These are phyloP conservation scores for Jaculus jaculus DNA, from an alignment of 2,113 vertebrate genomes.

Conservation along the genomic window DNA sequence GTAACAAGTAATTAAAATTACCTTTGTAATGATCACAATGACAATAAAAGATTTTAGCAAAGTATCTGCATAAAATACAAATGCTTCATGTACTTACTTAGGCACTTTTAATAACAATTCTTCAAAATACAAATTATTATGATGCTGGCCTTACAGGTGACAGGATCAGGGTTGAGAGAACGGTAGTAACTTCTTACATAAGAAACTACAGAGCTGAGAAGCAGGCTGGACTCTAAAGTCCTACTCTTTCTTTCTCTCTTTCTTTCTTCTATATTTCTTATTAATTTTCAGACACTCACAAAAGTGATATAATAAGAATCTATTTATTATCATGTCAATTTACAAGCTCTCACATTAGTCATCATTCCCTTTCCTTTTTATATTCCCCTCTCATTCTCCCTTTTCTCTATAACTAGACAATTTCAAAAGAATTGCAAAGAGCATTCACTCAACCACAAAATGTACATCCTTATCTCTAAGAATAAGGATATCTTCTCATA, in stretches of 20 bases:
- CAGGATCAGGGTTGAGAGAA: slow-evolving; percentile 16
- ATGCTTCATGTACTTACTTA: background rate
- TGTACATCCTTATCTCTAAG: background rate
- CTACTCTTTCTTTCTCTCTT: background rate
- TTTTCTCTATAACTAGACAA: background rate
- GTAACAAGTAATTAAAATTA: background rate
- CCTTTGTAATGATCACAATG: background rate
- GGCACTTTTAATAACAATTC: slow-evolving; percentile 10
- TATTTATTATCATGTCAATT: background rate
- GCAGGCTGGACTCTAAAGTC: background rate
- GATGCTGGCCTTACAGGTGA: background rate
- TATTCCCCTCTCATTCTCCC: rapidly evolving
- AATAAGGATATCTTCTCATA: background rate
- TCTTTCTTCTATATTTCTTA: background rate
- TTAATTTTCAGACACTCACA: slow-evolving; percentile 32
- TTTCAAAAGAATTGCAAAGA: background rate
- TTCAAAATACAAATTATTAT: background rate
- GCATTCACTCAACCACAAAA: background rate
- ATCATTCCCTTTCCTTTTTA: background rate
- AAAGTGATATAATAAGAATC: background rate
- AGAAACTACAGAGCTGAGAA: background rate
- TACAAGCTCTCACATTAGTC: background rate
- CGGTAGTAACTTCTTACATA: background rate
- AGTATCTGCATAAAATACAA: background rate
- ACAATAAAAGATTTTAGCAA: background rate